Conservation (phyloP, 2,113 vertebrate species). For the Oryzias javanicus region DNA sequence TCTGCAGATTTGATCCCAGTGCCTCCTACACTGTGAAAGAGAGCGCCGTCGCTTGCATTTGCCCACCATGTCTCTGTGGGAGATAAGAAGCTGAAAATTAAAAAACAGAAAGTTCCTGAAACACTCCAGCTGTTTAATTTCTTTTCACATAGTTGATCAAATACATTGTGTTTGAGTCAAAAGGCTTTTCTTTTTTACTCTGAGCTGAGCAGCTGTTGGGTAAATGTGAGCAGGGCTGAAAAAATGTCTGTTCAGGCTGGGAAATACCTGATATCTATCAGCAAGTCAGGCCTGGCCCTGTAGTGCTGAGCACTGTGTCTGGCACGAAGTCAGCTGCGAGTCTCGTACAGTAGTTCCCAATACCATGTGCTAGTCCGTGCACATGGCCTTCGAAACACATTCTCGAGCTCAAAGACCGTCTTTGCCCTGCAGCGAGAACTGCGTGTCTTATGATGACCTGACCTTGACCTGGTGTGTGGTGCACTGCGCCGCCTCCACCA, state of each 20-base stretch:
- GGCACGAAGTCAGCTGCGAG: constrained; percentile 45
- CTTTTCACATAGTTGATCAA: too few species aligned
- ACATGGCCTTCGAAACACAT: constrained; percentile 48
- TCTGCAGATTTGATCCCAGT: constrained; percentile 34
- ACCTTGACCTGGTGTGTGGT: constrained; percentile 34
- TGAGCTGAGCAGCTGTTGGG: constrained; percentile 6
- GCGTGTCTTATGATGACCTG: constrained; percentile 33
- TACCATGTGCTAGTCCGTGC: constrained; percentile 60
- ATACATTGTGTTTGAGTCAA: too few species aligned
- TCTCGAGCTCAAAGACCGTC: constrained; percentile 15
- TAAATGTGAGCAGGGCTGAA: background rate
- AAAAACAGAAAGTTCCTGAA: constrained; percentile 5
- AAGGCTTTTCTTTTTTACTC: too few species aligned
- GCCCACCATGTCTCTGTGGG: constrained; percentile 2
- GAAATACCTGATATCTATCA: constrained; percentile 17
- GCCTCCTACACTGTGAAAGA: constrained; percentile 24
- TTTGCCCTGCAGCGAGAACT: constrained; percentile 19
- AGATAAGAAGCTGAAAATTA: constrained; percentile 19
- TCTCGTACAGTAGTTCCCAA: constrained; percentile 36
- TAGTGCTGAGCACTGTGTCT: constrained; percentile 32
- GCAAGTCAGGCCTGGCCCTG: constrained; percentile 33
- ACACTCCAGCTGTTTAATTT: too few species aligned
- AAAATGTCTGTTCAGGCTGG: constrained; percentile 8
- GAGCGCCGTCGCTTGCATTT: constrained; percentile 9
- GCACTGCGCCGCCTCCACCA: too few species aligned